Base-by-base conservation (phyloP, 2,113 vertebrate species). In the Mugil cephalus region DNA sequence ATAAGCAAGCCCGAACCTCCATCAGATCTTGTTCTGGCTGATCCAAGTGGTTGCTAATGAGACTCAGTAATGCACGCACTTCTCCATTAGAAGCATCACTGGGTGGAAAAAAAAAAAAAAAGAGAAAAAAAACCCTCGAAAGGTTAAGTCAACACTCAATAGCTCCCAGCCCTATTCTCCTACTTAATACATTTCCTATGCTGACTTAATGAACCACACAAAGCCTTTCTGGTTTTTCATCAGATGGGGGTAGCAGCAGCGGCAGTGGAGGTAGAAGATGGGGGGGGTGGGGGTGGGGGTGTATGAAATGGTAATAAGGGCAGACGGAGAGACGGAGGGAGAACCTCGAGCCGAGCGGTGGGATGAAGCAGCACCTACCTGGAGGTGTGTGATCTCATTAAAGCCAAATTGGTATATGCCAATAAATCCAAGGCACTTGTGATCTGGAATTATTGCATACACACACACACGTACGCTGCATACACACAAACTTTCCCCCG, bases 121-220 rank as follows among this genome's bases (percentile, higher is more conserved):
- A 56, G 0, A 30, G 56, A 73, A 61, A 94, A 94, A 95, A 82
- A 75, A 94, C 94, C 92, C 90, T 67, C 92, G 94, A 97, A 97
- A 99, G 96, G 96, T 98, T 98, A 98, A 98, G 97, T 96, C 96
- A 98, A 97, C 96, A 98, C 91, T 93, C 94, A 95, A 94, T 95
- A 94, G 95, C 95, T 95, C 89, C 91, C 94, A 95, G 96, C 93
- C 94, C 94, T 95, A 95, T 96, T 96, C 94, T 95, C 94, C 95
- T 96, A 95, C 96, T 97, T 98, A 96, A 97, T 98, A 96, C 96
- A 96, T 97, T 98, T 97, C 97, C 96, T 96, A 96, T 97, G 95
- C 97, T 96, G 96, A 96, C 97, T 98, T 98, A 98, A 98, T 98
- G 96, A 98, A 98, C 96, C 97, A 96, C 95, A 96, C 96, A 96